Base-by-base conservation (phyloP, 2,113 vertebrate species). In the Oenanthe oenanthe region DNA sequence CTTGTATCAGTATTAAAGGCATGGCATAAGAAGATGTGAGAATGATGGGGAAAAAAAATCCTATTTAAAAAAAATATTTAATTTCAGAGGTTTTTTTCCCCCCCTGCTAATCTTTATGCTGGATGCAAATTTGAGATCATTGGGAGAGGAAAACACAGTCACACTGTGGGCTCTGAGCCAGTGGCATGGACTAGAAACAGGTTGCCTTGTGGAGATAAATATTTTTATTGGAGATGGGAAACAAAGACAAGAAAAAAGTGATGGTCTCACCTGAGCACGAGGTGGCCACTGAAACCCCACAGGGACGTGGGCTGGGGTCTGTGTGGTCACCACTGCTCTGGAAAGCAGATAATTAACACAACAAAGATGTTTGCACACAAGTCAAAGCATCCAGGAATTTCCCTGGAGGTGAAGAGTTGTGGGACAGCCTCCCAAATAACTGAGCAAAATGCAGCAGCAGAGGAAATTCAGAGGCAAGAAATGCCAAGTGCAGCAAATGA, bases 251-350 rank as follows among this genome's bases (percentile, higher is more conserved):
- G 43, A 36, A 43, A 16, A 51, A 38, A 40, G 2, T 17, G 18
- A 17, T 61, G 60, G 36, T 45, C n/a, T 70, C 77, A 68, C 60
- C 76, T 77, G 76, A 22, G 61, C 36, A n/a, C 14, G 60, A 48
- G 17, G 70, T 26, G 51, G 48, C 29, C 36, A 50, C 20, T 4
- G 16, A n/a, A 61, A 36, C 51, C 56, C 38, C 29, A 1, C 0
- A 3, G 61, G 66, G 32, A 21, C 0, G 0, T 8, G 51, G 51
- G 31, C 32, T 54, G 74, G 45, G 45, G 6, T 26, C 48, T 28
- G 24, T 12, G 51, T 22, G 4, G 26, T n/a, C 74, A 22, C 31
- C 70, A 36, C 4, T 0, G 0, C 10, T 14, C 53, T 78, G 75
- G 36, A 58, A 92, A 60, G 48, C 58, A 67, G 18, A 75, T 15